Evolutionary conservation across 2,113 vertebrate genomes (phyloP).

Genomic region (Oreochromis aureus): DNA sequence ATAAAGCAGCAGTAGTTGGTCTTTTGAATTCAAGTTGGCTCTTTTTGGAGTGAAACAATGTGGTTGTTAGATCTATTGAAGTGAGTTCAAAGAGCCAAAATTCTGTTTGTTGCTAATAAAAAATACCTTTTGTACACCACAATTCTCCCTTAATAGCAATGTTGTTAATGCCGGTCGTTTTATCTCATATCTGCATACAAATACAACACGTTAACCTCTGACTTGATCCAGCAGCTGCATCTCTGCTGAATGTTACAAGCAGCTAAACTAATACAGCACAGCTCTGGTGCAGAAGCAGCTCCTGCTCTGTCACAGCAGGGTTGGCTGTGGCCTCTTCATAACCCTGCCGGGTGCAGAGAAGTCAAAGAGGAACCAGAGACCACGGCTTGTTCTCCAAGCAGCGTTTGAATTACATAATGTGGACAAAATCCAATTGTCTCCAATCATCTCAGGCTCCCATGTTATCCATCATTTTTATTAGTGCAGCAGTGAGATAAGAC

Average conservation of each 20-base stretch:
- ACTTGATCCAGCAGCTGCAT: background rate
- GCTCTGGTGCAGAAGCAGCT: background rate
- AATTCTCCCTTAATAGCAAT: background rate
- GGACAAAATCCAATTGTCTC: constrained; percentile 75
- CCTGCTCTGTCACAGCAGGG: background rate
- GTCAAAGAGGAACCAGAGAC: constrained; percentile 59
- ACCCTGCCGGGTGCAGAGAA: constrained; percentile 28
- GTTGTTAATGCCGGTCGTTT: background rate
- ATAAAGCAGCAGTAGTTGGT: background rate
- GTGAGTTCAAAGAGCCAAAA: background rate
- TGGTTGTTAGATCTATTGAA: background rate
- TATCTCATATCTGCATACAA: background rate
- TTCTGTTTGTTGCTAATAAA: background rate
- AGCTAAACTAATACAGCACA: background rate
- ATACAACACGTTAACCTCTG: background rate
- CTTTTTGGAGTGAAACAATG: background rate
- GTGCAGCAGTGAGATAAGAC: constrained; percentile 69
- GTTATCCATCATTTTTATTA: constrained; percentile 81
- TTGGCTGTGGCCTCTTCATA: constrained; percentile 41
- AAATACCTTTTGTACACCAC: background rate
- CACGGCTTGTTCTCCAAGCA: constrained; percentile 51
- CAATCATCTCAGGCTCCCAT: constrained; percentile 60
- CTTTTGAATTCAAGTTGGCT: background rate
- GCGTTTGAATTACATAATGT: constrained; percentile 73
- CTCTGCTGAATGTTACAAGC: background rate